Base-by-base conservation (phyloP, 2,113 vertebrate genomes). In the Brachypteracias leptosomus region DNA sequence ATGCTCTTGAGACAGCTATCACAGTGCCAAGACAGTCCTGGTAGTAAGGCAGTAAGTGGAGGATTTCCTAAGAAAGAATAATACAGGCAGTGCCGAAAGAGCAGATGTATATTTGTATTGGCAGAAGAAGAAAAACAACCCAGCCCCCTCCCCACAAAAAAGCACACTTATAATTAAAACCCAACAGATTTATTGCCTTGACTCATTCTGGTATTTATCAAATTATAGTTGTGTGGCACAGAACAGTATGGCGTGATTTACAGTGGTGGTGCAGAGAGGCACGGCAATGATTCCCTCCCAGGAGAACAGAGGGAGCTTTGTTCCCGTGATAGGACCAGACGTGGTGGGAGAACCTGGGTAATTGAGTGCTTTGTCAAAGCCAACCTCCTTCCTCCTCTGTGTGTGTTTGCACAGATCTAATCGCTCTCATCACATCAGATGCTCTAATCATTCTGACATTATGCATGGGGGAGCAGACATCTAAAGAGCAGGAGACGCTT, bases 291-390 rank as follows among this genome's bases (percentile, higher is more conserved):
- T 85, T 88, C 85, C 81, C 89, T 84, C 79, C 65, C 90, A 76
- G 62, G 93, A 87, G 92, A 96, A 95, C 42, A 94, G 55, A 92
- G 86, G 85, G 75, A 88, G 66, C 72, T 85, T 94, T 96, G 76
- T 95, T 77, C 51, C 66, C 26, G n/a, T 47, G 74, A 82, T 86
- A 93, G 88, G 91, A 82, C 74, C 93, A 85, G 95, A 82, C 58
- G 38, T 92, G 63, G 85, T 94, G 93, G 67, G 78, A 73, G 85
- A 96, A 91, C 90, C 78, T 93, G 51, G 71, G 71, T 94, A 90
- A 96, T 93, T 88, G 85, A 93, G 81, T 82, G 59, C 67, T 93
- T 93, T 97, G 91, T 96, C 88, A 81, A 79, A 96, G 90, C 91
- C 93, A 88, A 89, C 82, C 73, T 94, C 77, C 75, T 95, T 88